Conservation (phyloP, 1,140 invertebrate species). For the Drosophila cardini region DNA sequence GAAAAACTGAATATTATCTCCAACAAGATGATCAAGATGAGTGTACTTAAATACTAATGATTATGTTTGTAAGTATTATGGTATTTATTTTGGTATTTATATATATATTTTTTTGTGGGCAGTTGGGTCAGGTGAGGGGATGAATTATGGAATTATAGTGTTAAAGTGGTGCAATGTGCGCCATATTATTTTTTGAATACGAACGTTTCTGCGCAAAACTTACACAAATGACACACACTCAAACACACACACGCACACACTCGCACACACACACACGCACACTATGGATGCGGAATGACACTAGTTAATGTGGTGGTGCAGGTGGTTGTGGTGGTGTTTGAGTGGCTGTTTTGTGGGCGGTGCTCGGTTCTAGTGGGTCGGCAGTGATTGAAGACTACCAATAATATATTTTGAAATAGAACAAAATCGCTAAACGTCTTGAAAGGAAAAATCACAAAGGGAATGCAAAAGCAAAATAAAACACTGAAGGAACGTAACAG, state of each 20-base stretch:
- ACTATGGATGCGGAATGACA: conserved; percentile 3
- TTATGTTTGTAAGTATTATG: conserved; percentile 34
- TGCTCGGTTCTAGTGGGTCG: conserved; percentile 21
- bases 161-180: conserved; percentile 20
- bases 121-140: not conserved
- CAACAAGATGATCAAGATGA: conserved; percentile 73
- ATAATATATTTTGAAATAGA: conserved; percentile 24
- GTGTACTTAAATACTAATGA: conserved; percentile 68
- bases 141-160: conserved; percentile 4
- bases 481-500: conserved; percentile 29
- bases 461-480: conserved; percentile 52
- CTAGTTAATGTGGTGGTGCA: conserved; percentile 7
- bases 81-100: not conserved
- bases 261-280: conserved; percentile 9
- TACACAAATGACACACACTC: conserved; percentile 6
- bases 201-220: not conserved
- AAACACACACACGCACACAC: conserved; percentile 16
- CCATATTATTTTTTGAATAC: not conserved
- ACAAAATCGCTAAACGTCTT: conserved; percentile 28
- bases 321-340: conserved; percentile 3
- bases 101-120: conserved; percentile 1
- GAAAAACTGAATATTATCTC: conserved; percentile 75
- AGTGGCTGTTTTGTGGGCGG: conserved; percentile 1
- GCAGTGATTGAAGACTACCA: conserved; percentile 30
- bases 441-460: conserved; percentile 18